Evolutionary conservation across 2,888 invertebrate species (phyloP), one percentile per base, ranked within the genome.

Genomic region (Margaritifera margaritifera): DNA sequence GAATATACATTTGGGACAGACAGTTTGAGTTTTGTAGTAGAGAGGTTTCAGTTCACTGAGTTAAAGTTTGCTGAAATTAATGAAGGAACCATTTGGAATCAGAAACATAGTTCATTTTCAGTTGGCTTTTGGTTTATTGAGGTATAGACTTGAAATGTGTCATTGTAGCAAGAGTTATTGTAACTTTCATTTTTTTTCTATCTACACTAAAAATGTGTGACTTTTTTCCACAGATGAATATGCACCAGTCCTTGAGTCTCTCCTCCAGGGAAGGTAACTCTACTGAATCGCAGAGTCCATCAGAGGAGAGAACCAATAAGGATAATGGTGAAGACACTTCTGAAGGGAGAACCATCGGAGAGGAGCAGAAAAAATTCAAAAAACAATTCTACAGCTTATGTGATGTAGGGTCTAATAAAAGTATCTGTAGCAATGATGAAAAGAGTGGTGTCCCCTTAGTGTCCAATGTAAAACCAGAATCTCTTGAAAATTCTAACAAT

Each of bases 351-450:
- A 72, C 78, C 24, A 62, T 73, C 6, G 72, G 69, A 15, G 77
- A 78, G n/a, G 80, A 83, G 20, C 84, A 85, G 68, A 83, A 82
- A 42, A 75, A 77, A 54, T 87, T 87, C 73, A 80, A 83, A 61
- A 82, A 82, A 62, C 81, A 85, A 66, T 87, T 86, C 68, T 87
- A 87, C 77, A 87, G 86, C 66, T 75, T 87, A n/a, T 86, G 86
- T 67, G 77, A 80, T 51, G 80, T 84, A 18, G 85, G 79, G 22
- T 87, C 86, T 8, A 82, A 80, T 66, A 70, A 78, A 24, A 85
- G 85, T 68, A 66, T 81, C 51, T 80, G 79, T 15, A 79, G 79
- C 6, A 80, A 78, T 51, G 76, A 74, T 62, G 82, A 82, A 59
- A 72, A 66, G 15, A 71, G 70, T 19, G 70, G 62, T 18, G 71